phyloP scores from a whole-genome alignment of 2,888 invertebrate genomes.

The Penaeus monodon region DNA sequence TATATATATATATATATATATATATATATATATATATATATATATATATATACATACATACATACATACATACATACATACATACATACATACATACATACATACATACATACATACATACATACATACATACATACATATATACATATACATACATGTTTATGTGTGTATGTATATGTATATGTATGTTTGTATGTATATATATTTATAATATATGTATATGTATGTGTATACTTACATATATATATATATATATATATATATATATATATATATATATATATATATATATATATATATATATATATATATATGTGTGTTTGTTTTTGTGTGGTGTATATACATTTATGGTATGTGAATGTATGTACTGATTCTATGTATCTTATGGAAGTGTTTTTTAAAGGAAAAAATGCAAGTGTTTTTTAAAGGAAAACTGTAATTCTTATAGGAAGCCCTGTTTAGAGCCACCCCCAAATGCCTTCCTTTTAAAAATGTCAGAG shows the following conservation, averaged over 20 bases:
- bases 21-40: not conserved
- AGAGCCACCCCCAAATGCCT: too few relatives aligned
- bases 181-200: too few relatives aligned
- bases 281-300: not conserved
- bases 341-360: too few relatives aligned
- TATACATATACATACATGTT: not conserved
- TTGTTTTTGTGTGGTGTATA: too few relatives aligned
- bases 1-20: not conserved
- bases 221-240: not conserved
- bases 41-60: slow-evolving; percentile 19
- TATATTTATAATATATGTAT: not conserved
- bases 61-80: slow-evolving; percentile 17
- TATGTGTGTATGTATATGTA: too few relatives aligned
- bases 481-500: too few relatives aligned
- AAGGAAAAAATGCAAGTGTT: too few relatives aligned
- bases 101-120: not conserved
- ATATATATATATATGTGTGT: too few relatives aligned
- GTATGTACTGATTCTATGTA: too few relatives aligned
- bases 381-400: too few relatives aligned
- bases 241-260: slow-evolving; percentile 5
- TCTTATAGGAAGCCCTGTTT: too few relatives aligned
- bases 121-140: not conserved
- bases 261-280: slow-evolving; percentile 26
- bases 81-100: not conserved
- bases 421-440: too few relatives aligned